Evolutionary conservation across 2,888 invertebrate genomes (phyloP).

Genomic region (Pedicia rivosa): DNA sequence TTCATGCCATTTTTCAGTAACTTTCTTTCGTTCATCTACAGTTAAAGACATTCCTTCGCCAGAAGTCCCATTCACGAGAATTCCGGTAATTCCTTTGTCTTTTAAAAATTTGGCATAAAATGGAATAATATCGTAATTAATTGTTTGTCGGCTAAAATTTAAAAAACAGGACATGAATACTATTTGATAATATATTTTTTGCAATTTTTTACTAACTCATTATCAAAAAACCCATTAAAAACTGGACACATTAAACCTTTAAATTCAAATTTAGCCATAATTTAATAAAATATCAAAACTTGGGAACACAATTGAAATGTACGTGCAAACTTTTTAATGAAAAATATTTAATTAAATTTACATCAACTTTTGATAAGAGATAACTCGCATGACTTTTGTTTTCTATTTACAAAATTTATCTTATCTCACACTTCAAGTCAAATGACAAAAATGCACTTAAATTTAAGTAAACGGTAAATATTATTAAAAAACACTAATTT

Average conservation of each 20-base stretch:
- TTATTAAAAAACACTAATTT: too few relatives aligned
- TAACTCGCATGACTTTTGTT: too few relatives aligned
- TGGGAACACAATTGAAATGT: too few relatives aligned
- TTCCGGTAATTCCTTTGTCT: constrained; percentile 42
- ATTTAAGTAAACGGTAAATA: too few relatives aligned
- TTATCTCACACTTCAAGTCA: too few relatives aligned
- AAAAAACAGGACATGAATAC: background rate
- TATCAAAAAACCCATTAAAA: constrained; percentile 47
- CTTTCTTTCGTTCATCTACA: constrained; percentile 45
- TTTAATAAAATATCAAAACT: too few relatives aligned
- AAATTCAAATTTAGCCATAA: constrained; percentile 31
- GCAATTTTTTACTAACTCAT: constrained; percentile 30
- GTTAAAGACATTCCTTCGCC: constrained; percentile 60
- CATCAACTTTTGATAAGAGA: too few relatives aligned
- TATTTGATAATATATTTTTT: constrained; percentile 7
- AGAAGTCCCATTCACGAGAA: constrained; percentile 63
- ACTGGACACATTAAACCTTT: constrained; percentile 54
- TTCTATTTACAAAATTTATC: too few relatives aligned
- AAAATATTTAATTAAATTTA: too few relatives aligned
- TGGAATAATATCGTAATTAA: constrained; percentile 39
- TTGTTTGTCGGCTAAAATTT: constrained; percentile 20
- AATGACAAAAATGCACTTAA: too few relatives aligned
- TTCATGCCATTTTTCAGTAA: constrained; percentile 46
- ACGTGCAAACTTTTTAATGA: too few relatives aligned
- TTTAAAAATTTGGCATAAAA: constrained; percentile 47